Evolutionary conservation across 2,113 vertebrate genomes (phyloP), one percentile per base, ranked within the genome.

Genomic region (Pitta sordida): DNA sequence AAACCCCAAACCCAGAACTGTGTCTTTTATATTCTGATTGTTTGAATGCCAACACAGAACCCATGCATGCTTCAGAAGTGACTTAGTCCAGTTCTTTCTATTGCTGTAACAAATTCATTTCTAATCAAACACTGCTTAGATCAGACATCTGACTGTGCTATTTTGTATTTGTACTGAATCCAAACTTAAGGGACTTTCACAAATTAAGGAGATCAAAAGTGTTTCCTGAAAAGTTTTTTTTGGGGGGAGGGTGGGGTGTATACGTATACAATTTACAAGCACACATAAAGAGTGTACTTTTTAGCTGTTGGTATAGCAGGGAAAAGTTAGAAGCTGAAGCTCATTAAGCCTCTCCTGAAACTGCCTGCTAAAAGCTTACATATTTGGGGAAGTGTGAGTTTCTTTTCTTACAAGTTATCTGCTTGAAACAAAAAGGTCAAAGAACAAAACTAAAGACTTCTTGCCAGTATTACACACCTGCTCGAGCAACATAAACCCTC

Each of bases 371-470:
- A 70, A 91, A 69, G n/a, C 24, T 60, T 60, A 79, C 44, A 16
- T 56, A 49, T 51, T 90, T 69, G 76, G 44, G 44, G 58, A 92
- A 82, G 52, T 64, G 49, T 56, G 68, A 88, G 44, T 62, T 49
- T 75, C 48, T 88, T 91, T 90, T 64, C 48, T 88, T 65, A 73
- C 34, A 80, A 29, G 24, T 60, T 79, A 68, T 79, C 32, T 65
- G 75, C 62, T 93, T 12, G 6, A 90, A 94, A 87, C n/a, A 70
- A 85, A 83, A 85, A 85, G 37, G 46, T 74, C 63, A 62, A 53
- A 67, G 46, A 91, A 60, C 36, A 77, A 37, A 90, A 51, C 39
- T 44, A 36, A 37, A 64, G 64, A 53, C 6, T 44, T 73, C 52
- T 79, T 52, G 24, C 30, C 41, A 62, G 58, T 32, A 76, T 77